Evolutionary conservation across 2,888 invertebrate species (phyloP).

Genomic region (Sarcophaga variegata): DNA sequence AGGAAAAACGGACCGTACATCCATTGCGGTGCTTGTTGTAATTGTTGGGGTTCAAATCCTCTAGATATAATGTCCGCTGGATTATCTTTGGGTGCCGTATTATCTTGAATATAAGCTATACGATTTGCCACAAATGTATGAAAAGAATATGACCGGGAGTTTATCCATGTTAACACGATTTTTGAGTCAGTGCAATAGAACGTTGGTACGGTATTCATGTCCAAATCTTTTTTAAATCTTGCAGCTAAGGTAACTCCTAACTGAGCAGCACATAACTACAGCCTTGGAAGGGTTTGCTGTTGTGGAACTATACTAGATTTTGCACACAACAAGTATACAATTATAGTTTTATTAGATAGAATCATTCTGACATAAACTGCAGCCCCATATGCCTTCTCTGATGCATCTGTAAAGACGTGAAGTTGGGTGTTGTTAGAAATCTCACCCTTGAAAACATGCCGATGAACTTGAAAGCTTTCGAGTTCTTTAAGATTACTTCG

Average conservation of each 20-base stretch:
- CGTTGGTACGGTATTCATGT: neutral
- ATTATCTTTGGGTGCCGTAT: constrained; percentile 1
- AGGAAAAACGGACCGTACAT: constrained; percentile 1
- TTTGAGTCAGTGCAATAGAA: constrained; percentile 12
- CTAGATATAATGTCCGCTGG: neutral
- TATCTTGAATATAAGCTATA: neutral
- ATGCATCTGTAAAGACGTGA: constrained; percentile 10
- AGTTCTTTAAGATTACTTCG: neutral
- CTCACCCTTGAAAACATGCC: neutral
- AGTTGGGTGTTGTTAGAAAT: constrained; percentile 10
- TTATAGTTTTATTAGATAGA: neutral
- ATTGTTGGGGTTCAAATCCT: neutral
- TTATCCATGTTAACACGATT: constrained; percentile 2
- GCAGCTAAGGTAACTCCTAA: neutral
- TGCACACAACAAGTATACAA: neutral
- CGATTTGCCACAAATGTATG: constrained; percentile 9
- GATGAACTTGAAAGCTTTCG: constrained; percentile 11
- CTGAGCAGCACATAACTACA: neutral
- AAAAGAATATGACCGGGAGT: neutral
- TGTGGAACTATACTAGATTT: neutral
- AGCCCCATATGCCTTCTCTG: neutral
- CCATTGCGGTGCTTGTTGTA: neutral
- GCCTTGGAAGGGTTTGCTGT: neutral
- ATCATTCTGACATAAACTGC: neutral
- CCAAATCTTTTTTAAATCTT: neutral